A percentile compares a stretch with the other conserved stretches of the same genome.
phyloP scores from a whole-genome alignment of 2,797 vertebrate genomes.

The Brachymystax lenok region DNA sequence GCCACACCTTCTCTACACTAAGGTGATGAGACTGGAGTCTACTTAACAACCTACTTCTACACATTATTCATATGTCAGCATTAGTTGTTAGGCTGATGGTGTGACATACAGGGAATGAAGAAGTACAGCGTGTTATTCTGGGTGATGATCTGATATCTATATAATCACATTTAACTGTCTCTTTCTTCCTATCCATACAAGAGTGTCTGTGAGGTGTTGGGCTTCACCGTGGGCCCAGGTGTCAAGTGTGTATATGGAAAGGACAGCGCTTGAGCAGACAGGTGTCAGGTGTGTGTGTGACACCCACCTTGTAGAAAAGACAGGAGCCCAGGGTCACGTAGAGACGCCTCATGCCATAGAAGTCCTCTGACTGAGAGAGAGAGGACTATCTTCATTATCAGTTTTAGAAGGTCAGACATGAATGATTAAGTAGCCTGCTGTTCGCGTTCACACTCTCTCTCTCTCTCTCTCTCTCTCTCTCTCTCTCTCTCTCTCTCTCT shows the following conservation, averaged over 20 bases:
- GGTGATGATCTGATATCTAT: neutral
- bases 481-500: no score
- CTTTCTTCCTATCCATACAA: neutral
- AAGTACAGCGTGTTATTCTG: neutral
- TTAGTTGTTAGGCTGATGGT: neutral
- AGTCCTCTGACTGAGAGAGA: constrained; percentile 89
- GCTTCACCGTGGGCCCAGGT: neutral
- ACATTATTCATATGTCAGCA: neutral
- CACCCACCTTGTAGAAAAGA: constrained; percentile 92
- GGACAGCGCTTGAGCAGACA: neutral
- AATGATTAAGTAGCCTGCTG: constrained; percentile 15
- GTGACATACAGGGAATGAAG: neutral
- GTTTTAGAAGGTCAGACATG: constrained; percentile 7
- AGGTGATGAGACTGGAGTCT: neutral
- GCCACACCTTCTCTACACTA: neutral
- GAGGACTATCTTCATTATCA: neutral
- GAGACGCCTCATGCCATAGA: constrained; percentile 88
- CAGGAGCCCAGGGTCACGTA: constrained; percentile 92
- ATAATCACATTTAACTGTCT: neutral
- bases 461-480: no score
- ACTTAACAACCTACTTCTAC: neutral
- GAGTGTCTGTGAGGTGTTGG: neutral
- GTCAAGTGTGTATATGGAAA: neutral
- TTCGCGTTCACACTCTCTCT: no score
- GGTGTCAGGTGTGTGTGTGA: neutral